These are phyloP conservation scores for Trinorchestia longiramus DNA, from an alignment of 1,140 invertebrate genomes.

Conservation along the genomic window DNA sequence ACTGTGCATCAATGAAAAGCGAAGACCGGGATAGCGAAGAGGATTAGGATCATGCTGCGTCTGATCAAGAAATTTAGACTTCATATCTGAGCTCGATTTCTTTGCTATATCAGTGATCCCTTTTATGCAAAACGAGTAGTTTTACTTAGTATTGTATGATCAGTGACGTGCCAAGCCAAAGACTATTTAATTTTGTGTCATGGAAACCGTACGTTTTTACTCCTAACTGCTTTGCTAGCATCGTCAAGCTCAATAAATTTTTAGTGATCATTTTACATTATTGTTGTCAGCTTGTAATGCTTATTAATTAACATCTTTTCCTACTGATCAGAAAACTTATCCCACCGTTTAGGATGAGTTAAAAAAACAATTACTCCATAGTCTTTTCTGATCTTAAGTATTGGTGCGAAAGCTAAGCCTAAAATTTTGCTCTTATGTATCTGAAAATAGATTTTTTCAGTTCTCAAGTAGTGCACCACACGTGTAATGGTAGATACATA, in stretches of 20 bases:
- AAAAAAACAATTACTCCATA: neutral
- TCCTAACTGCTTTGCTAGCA: neutral
- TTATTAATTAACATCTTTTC: neutral
- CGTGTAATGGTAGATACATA: no score
- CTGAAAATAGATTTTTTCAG: neutral
- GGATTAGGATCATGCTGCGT: neutral
- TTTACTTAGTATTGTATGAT: neutral
- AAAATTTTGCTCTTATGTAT: neutral
- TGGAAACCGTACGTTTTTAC: neutral
- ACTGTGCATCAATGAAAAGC: conserved; percentile 25
- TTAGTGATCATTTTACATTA: neutral
- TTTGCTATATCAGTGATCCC: neutral
- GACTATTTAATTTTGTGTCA: neutral
- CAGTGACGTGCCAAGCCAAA: neutral
- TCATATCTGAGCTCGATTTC: neutral
- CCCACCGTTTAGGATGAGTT: neutral
- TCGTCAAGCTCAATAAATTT: neutral
- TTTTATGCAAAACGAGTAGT: neutral
- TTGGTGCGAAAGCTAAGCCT: neutral
- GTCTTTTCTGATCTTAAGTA: neutral
- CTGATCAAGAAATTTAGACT: neutral
- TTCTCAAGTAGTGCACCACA: no score
- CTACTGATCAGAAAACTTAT: neutral
- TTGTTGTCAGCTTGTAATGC: neutral
- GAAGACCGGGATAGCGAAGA: conserved; percentile 33